These are phyloP conservation scores for Agraylea sexmaculata DNA, from an alignment of 1,140 invertebrate species.

Conservation along the genomic window DNA sequence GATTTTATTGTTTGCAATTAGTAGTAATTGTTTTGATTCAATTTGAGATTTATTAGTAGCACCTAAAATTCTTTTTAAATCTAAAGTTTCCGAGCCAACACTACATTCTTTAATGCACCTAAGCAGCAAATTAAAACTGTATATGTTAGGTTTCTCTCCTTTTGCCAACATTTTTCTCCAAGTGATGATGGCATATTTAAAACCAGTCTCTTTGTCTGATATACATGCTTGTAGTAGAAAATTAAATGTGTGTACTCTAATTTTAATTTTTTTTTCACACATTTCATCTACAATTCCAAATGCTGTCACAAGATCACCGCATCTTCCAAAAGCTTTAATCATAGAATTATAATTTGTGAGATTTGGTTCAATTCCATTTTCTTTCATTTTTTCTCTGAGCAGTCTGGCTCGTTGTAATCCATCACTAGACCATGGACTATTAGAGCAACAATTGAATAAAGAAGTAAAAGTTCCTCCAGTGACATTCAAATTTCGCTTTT, in stretches of 20 bases:
- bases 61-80: no score
- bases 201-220: slow-evolving; percentile 62
- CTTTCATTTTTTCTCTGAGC: slow-evolving; percentile 53
- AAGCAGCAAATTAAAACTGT: slow-evolving; percentile 71
- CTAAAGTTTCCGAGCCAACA: slow-evolving; percentile 44
- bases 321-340: slow-evolving; percentile 82
- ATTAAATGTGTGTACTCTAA: slow-evolving; percentile 60
- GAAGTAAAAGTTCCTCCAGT: slow-evolving; percentile 65
- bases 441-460: slow-evolving; percentile 79
- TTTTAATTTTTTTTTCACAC: slow-evolving; percentile 47
- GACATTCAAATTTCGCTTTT: slow-evolving; percentile 52
- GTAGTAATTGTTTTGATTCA: no score
- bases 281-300: slow-evolving; percentile 80
- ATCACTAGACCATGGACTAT: slow-evolving; percentile 54
- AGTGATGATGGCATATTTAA: slow-evolving; percentile 66
- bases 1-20: slow-evolving; percentile 15
- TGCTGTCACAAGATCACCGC: slow-evolving; percentile 61
- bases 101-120: slow-evolving; percentile 66
- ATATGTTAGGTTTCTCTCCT: slow-evolving; percentile 54
- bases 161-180: slow-evolving; percentile 68
- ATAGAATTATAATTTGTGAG: slow-evolving; percentile 72
- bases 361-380: slow-evolving; percentile 58
- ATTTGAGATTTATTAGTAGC: no score
- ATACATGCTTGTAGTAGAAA: slow-evolving; percentile 76
- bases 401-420: slow-evolving; percentile 51